Base-by-base conservation (phyloP, 2,113 vertebrate species). In the Eptatretus burgeri region DNA sequence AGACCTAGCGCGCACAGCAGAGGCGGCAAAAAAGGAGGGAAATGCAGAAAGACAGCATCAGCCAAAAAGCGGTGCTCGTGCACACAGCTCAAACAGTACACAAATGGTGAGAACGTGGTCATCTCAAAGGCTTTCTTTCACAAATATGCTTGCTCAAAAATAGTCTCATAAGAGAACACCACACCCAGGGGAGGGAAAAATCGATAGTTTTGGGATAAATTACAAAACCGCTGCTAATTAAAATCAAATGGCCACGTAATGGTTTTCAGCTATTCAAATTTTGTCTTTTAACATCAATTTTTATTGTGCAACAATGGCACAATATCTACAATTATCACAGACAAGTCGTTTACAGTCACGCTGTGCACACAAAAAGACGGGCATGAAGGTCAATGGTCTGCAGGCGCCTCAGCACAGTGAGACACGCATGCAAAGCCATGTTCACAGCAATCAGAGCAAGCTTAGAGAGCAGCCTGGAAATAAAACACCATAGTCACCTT, bases 401-500 rank as follows among this genome's bases (percentile, higher is more conserved):
- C 19, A 17, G n/a, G n/a, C 56, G n/a, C 20, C 20, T 20, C 56
- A 17, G 10, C 20, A n/a, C n/a, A n/a, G 20, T 60, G 20, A 60
- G 56, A 41, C 27, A 41, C 27, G 56, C 56, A 60, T 60, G 56
- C 56, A 17, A n/a, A 13, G 12, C 56, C 56, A 20, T n/a, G n/a
- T 60, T 60, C n/a, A 17, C n/a, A 20, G 56, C n/a, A 20, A 60
- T n/a, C n/a, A 60, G 19, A 10, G 19, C 56, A 60, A 60, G 56
- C 56, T n/a, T 20, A 20, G 56, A 10, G 19, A n/a, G 56, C 56
- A 60, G 56, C 56, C 27, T 41, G 27, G 27, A 41, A 41, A 41
- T 41, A 41, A 41, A 20, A 60, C 56, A 60, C 56, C n/a, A 60
- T 60, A 60, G n/a, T 60, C 56, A 60, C 56, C 56, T 60, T 60